A percentile compares a stretch with the other conserved stretches of the same genome.
These are phyloP conservation scores for Lordiphosa mommai DNA, from an alignment of 1,140 invertebrate genomes.

Conservation along the genomic window DNA sequence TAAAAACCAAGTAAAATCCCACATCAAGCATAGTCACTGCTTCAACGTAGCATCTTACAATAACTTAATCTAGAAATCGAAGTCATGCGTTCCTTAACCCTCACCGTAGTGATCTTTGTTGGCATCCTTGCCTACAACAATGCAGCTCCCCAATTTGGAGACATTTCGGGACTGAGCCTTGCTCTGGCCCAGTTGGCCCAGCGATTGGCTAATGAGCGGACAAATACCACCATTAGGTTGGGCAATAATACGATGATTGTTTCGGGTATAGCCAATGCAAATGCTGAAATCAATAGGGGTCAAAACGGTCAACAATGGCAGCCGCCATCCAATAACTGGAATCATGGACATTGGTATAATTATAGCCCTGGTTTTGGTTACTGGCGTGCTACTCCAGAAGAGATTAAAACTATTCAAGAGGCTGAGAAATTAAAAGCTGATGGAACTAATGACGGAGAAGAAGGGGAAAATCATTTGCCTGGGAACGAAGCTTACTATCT, in stretches of 20 bases:
- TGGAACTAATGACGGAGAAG: background rate
- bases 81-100: constrained; percentile 27
- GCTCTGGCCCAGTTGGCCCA: constrained; percentile 17
- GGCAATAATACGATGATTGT: constrained; percentile 34
- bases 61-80: constrained; percentile 11
- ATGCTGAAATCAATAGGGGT: constrained; percentile 7
- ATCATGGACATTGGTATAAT: background rate
- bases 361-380: background rate
- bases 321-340: background rate
- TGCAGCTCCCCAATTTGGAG: constrained; percentile 22
- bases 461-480: too few relatives aligned
- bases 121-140: constrained; percentile 22
- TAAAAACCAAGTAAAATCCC: constrained; percentile 12
- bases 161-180: background rate
- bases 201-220: background rate
- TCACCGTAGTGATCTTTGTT: constrained; percentile 24
- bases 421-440: background rate
- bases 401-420: background rate
- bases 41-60: constrained; percentile 8
- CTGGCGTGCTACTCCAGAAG: background rate
- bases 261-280: constrained; percentile 18
- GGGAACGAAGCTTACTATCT: too few relatives aligned
- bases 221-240: constrained; percentile 22
- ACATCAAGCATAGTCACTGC: constrained; percentile 22
- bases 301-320: background rate